These are phyloP conservation scores for Cephalopachus bancanus DNA, from an alignment of 2,797 vertebrate species.

Conservation along the genomic window DNA sequence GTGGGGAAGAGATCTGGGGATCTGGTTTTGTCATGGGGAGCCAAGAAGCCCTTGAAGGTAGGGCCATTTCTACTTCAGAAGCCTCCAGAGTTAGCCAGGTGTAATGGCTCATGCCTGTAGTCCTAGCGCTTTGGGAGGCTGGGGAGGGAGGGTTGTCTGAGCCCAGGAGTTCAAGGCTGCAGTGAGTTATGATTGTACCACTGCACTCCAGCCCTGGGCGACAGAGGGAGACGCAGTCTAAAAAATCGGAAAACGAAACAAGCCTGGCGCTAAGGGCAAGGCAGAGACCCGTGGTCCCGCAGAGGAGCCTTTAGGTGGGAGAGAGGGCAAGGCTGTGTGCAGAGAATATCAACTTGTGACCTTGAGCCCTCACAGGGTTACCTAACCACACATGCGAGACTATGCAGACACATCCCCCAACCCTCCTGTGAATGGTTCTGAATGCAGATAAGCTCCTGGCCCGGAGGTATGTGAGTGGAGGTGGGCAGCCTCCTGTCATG, in stretches of 20 bases:
- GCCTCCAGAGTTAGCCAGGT: background rate
- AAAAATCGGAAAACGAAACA: no score
- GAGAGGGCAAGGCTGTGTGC: background rate
- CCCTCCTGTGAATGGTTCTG: background rate
- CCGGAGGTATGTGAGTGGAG: background rate
- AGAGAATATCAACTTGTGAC: background rate
- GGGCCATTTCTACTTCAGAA: background rate
- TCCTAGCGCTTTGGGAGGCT: no score
- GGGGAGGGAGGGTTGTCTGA: no score
- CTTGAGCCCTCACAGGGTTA: background rate
- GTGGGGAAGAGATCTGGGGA: background rate
- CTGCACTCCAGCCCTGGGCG: no score
- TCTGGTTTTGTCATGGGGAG: background rate
- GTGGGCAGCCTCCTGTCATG: background rate
- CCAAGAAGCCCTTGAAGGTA: background rate
- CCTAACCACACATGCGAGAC: background rate
- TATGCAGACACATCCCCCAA: background rate
- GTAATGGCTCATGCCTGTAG: no score
- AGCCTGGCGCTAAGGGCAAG: background rate
- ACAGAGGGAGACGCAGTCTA: no score
- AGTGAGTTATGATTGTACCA: no score
- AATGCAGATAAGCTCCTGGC: background rate
- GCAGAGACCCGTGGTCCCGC: background rate
- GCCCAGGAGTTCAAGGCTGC: no score
- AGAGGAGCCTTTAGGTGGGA: background rate